Evolutionary conservation across 2,113 vertebrate genomes (phyloP), one percentile per base, ranked within the genome.

Genomic region (Guaruba guarouba): DNA sequence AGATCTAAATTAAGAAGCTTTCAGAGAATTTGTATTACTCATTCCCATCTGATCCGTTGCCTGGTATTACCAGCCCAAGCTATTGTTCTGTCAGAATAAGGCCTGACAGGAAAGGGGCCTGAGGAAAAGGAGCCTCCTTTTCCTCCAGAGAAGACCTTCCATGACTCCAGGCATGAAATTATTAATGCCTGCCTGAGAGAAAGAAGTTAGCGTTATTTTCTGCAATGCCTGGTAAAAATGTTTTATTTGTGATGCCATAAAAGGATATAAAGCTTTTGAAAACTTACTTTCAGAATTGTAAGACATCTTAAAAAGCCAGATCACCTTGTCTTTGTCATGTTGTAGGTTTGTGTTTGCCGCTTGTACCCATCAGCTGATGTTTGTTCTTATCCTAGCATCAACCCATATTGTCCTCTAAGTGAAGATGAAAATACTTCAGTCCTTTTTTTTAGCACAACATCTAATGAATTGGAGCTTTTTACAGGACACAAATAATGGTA

Each of bases 1-100:
- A 69, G 9, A n/a, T 25, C 11, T 57, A 41, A 41, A 25, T 35
- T 10, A 8, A 44, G 48, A n/a, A 82, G 16, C 22, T 71, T 82
- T 76, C 22, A 52, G 33, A 46, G n/a, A 14, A 11, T 7, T 69
- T 46, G 7, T 17, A 19, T 25, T 27, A 5, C 17, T 27, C 10
- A 14, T 37, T 2, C 3, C 17, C 13, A 9, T 13, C 33, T 52
- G 13, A 4, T 61, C 25, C 59, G 1, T 82, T 29, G 10, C 9
- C 33, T 66, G 10, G 1, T 24, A 7, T 23, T 35, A 44, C 0
- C 0, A 71, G 3, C 19, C 3, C 0, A 25, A 0, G 0, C 17
- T 64, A 10, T 61, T 43, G 33, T 9, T 33, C 39, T 31, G 9
- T 27, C 55, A 54, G 13, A 8, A 41, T 55, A 10, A 20, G 11